Percentiles rank a stretch among this genome's conserved stretches.
These are phyloP conservation scores for Ephialtes manifestator DNA, from an alignment of 2,888 invertebrate species.

Conservation along the genomic window DNA sequence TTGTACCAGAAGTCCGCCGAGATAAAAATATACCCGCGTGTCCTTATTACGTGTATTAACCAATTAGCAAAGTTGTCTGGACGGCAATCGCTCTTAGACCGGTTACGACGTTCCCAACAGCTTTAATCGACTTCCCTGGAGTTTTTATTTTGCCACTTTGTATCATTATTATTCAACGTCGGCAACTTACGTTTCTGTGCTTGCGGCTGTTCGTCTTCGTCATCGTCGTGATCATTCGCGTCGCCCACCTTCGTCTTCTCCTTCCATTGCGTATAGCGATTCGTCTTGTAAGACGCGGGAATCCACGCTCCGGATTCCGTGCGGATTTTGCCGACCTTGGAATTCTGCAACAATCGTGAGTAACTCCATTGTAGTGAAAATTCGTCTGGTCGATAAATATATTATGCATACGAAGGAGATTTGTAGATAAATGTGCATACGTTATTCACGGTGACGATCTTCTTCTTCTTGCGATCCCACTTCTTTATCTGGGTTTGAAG, in stretches of 20 bases:
- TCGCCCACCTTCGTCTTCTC: constrained; percentile 89
- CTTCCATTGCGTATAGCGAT: constrained; percentile 95
- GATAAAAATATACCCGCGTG: constrained; percentile 73
- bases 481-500: constrained; percentile 89
- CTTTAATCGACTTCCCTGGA: background rate
- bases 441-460: constrained; percentile 92
- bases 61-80: constrained; percentile 76
- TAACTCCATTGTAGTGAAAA: constrained; percentile 1
- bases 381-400: constrained; percentile 79
- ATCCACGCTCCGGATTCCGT: constrained; percentile 99
- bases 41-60: constrained; percentile 76
- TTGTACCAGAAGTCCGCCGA: constrained; percentile 70
- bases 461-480: constrained; percentile 99
- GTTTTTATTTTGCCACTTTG: constrained; percentile 16
- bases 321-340: constrained; percentile 92
- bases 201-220: constrained; percentile 85
- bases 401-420: constrained; percentile 15
- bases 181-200: constrained; percentile 77
- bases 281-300: constrained; percentile 97
- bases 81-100: constrained; percentile 67
- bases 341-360: constrained; percentile 83
- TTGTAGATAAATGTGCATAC: constrained; percentile 84
- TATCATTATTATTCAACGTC: constrained; percentile 1
- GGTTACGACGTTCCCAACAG: constrained; percentile 24
- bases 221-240: constrained; percentile 85